Conservation (phyloP, 2,797 vertebrate genomes). For the Neosilurus mollespiculum region DNA sequence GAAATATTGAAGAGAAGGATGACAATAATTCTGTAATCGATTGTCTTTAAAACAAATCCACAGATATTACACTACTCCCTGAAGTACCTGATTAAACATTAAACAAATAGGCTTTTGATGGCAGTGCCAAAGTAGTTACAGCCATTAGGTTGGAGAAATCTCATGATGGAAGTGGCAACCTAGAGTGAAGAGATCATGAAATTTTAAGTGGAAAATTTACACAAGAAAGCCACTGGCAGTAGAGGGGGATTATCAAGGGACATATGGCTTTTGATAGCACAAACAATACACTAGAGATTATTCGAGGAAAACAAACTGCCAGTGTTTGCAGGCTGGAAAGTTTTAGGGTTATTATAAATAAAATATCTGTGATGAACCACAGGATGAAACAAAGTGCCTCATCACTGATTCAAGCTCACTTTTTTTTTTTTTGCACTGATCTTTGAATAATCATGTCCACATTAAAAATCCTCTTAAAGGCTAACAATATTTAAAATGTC, state of each 20-base stretch:
- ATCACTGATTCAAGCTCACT: not conserved
- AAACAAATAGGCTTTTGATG: conserved; percentile 83
- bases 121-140: conserved; percentile 74
- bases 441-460: not conserved
- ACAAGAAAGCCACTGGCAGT: conserved; percentile 74
- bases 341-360: not conserved
- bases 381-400: not conserved
- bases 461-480: not conserved
- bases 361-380: not conserved
- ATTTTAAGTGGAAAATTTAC: conserved; percentile 89
- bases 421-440: not conserved
- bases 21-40: conserved; percentile 90
- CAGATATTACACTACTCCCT: conserved; percentile 75
- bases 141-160: conserved; percentile 83
- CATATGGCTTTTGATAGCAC: conserved; percentile 73
- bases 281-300: conserved; percentile 79
- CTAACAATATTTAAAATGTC: not conserved
- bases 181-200: conserved; percentile 89
- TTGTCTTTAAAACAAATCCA: conserved; percentile 80
- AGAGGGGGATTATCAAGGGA: conserved; percentile 72
- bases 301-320: conserved; percentile 81
- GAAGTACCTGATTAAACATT: conserved; percentile 59
- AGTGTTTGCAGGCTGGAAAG: conserved; percentile 62
- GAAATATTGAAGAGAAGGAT: conserved; percentile 65
- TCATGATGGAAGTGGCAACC: conserved; percentile 81